Base-by-base conservation (phyloP, 2,888 invertebrate species). In the Spilarctia lutea region DNA sequence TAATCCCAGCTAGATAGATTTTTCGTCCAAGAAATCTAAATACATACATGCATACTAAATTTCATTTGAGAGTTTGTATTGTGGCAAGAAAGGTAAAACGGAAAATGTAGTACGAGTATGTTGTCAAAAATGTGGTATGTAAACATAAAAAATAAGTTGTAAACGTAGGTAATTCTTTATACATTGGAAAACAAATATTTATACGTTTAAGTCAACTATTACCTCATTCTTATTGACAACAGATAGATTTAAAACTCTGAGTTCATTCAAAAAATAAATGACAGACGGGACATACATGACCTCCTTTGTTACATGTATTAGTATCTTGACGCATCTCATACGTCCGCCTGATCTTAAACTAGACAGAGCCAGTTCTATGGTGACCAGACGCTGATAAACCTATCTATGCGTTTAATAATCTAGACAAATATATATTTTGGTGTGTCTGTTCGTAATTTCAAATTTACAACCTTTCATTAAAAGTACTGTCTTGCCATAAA, bases 131-230 rank as follows among this genome's bases (percentile, higher is more conserved):
- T 63, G 71, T 39, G 60, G 27, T 71, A 71, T 45, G 56, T 56
- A 70, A 70, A 70, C 69, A 56, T 56, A 45, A 30, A 71, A 45
- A 65, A 24, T 52, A 52, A 8, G 35, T 35, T 7, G 35, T 56
- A 10, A 45, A 63, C 71, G 45, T 42, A 71, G 39, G 63, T 18
- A 18, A 71, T 16, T 48, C 63, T 68, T 68, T 45, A 69, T 65
- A 65, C 18, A n/a, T 74, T 48, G 65, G n/a, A 30, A 70, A 42
- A 35, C 27, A 74, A 74, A 74, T 70, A 74, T 60, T 70, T 42
- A 30, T 33, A 30, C 48, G n/a, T n/a, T n/a, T 52, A 39, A 70
- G 52, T 65, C 30, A 35, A 52, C 56, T 42, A 70, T 74, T 70
- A 74, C 56, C 65, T 70, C 70, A 74, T 70, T 65, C 39, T 74